phyloP scores from a whole-genome alignment of 2,888 invertebrate genomes.

The Cactoblastis cactorum region DNA sequence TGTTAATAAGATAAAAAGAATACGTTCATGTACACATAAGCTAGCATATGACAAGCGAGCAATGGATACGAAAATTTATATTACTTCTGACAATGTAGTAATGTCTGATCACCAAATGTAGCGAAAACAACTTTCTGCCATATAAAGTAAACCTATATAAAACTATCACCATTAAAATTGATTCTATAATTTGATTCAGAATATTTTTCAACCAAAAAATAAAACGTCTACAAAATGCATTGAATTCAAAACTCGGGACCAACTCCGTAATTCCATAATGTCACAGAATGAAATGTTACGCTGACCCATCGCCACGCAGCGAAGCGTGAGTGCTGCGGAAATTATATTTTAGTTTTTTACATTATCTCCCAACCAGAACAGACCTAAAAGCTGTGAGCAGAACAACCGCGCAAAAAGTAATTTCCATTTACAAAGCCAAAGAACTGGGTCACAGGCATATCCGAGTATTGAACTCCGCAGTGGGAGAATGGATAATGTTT shows the following conservation, averaged over 20 bases:
- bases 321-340: constrained; percentile 17
- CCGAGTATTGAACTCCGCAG: constrained; percentile 24
- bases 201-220: not conserved
- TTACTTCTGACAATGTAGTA: too few species aligned
- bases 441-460: constrained; percentile 25
- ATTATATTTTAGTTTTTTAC: constrained; percentile 22
- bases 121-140: too few species aligned
- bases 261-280: not conserved
- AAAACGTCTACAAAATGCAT: not conserved
- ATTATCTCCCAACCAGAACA: constrained; percentile 23
- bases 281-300: constrained; percentile 17
- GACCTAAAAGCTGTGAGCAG: constrained; percentile 22
- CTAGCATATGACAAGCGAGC: too few species aligned
- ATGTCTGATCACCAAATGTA: too few species aligned
- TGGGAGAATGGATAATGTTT: constrained; percentile 23
- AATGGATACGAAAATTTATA: too few species aligned
- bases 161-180: too few species aligned
- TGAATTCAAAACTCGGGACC: not conserved
- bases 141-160: too few species aligned
- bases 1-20: too few species aligned
- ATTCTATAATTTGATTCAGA: too few species aligned
- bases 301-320: constrained; percentile 15
- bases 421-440: constrained; percentile 27
- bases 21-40: too few species aligned
- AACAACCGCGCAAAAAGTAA: constrained; percentile 25